Conservation (phyloP, 2,888 invertebrate genomes). For the Spilarctia lutea region DNA sequence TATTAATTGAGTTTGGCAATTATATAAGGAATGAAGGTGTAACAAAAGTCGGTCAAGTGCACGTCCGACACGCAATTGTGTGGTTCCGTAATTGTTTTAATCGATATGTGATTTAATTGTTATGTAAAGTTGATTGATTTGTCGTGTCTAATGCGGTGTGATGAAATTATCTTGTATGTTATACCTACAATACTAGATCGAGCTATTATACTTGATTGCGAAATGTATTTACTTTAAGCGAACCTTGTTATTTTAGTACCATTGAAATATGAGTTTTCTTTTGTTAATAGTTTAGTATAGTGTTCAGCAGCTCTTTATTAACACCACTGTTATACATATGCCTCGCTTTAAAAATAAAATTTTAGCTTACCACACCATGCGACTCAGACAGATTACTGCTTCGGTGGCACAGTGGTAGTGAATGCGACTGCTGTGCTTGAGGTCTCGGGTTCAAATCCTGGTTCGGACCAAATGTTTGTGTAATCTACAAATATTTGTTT, state of each 20-base stretch:
- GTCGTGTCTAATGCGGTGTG: background rate
- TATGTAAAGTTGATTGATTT: constrained; percentile 17
- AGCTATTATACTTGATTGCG: background rate
- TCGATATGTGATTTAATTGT: constrained; percentile 17
- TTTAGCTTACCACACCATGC: no score
- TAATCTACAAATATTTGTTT: no score
- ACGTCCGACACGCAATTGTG: constrained; percentile 18
- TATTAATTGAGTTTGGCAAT: constrained; percentile 32
- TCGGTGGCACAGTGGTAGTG: no score
- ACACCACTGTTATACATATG: no score
- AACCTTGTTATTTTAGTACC: background rate
- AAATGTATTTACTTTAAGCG: background rate
- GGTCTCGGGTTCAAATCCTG: no score
- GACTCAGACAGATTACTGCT: no score
- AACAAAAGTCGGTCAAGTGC: constrained; percentile 40
- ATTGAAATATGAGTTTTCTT: background rate
- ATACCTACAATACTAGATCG: background rate
- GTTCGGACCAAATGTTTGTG: no score
- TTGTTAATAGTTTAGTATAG: no score
- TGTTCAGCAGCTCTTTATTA: no score
- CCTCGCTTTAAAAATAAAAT: no score
- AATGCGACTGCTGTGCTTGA: no score
- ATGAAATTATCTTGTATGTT: background rate
- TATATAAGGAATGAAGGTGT: constrained; percentile 32
- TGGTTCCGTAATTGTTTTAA: constrained; percentile 20